These are phyloP conservation scores for Drosophila merina DNA, from an alignment of 2,888 invertebrate species.

Conservation along the genomic window DNA sequence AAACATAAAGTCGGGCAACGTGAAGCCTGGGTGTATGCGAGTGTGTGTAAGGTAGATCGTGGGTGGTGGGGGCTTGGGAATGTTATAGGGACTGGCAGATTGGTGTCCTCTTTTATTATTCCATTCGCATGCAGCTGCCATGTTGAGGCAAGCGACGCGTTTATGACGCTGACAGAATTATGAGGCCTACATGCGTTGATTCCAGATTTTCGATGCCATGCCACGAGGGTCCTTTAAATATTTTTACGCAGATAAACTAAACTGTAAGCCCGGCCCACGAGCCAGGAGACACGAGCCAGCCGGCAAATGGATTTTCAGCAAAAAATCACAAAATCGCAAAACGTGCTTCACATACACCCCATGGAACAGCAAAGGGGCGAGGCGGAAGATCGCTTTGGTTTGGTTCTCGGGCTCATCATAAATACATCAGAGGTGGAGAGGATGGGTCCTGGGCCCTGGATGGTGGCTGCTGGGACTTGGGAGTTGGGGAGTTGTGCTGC, in stretches of 20 bases:
- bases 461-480: not conserved
- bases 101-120: constrained; percentile 75
- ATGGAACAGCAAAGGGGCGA: not conserved
- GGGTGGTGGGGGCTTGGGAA: constrained; percentile 10
- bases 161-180: constrained; percentile 81
- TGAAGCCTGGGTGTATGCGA: constrained; percentile 19
- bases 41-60: constrained; percentile 25
- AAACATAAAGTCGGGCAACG: constrained; percentile 75
- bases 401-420: constrained; percentile 60
- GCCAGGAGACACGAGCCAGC: constrained; percentile 20
- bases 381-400: constrained; percentile 23
- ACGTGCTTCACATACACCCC: constrained; percentile 78
- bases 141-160: constrained; percentile 74
- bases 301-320: constrained; percentile 68
- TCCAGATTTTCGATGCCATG: constrained; percentile 41
- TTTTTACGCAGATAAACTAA: constrained; percentile 78
- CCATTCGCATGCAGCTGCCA: constrained; percentile 70
- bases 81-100: constrained; percentile 22
- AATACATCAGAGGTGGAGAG: constrained; percentile 63
- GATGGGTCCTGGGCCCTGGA: not conserved
- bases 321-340: constrained; percentile 68
- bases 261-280: constrained; percentile 61
- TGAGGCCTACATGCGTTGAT: constrained; percentile 80
- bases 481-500: not conserved
- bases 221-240: constrained; percentile 68